phyloP scores from a whole-genome alignment of 2,797 vertebrate species.

The Acrossocheilus fasciatus region DNA sequence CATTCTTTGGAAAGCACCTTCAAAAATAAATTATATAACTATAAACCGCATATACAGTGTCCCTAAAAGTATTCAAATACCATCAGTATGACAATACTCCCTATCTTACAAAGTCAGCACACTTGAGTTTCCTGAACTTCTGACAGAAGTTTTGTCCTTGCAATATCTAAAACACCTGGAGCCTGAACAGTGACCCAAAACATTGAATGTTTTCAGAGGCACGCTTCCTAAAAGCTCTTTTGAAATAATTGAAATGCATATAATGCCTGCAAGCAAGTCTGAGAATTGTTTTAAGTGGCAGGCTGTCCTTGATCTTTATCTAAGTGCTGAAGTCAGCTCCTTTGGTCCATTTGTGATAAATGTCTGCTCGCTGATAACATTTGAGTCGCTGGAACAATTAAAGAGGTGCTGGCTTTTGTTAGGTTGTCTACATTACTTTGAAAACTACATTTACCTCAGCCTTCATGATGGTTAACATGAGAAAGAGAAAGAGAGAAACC shows the following conservation, averaged over 20 bases:
- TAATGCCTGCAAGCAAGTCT: constrained; percentile 55
- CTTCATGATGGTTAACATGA: constrained; percentile 5
- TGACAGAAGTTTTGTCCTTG: constrained; percentile 15
- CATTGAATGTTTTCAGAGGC: constrained; percentile 21
- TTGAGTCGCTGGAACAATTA: constrained; percentile 71
- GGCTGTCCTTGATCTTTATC: constrained; percentile 93
- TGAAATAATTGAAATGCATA: constrained; percentile 28
- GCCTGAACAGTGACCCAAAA: constrained; percentile 13
- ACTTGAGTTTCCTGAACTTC: constrained; percentile 1
- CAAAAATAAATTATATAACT: neutral
- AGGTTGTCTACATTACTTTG: constrained; percentile 64
- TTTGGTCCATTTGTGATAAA: constrained; percentile 77
- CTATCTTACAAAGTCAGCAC: neutral
- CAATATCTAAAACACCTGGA: constrained; percentile 26
- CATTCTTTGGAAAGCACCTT: neutral
- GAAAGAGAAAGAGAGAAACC: constrained; percentile 39
- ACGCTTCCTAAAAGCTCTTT: constrained; percentile 34
- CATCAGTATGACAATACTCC: neutral
- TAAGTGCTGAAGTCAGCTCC: constrained; percentile 80
- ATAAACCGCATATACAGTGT: neutral
- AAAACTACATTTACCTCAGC: constrained; percentile 65
- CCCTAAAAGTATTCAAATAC: neutral
- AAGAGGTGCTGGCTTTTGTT: constrained; percentile 69
- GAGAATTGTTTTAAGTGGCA: constrained; percentile 84
- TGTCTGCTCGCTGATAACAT: constrained; percentile 75